Conservation (phyloP, 1,140 invertebrate genomes). For the Drosophila burlai region DNA sequence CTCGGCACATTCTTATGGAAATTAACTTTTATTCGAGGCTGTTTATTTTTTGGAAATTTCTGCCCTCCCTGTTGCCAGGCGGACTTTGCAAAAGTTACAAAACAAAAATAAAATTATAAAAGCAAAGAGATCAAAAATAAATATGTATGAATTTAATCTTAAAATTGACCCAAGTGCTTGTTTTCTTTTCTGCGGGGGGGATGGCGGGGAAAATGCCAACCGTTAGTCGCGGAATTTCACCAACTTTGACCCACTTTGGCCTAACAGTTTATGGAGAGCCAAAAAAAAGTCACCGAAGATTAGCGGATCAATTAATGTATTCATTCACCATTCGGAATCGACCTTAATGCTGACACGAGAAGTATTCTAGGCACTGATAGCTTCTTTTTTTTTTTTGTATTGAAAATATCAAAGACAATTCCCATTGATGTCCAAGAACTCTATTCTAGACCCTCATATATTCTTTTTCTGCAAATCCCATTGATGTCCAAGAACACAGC, state of each 20-base stretch:
- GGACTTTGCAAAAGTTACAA: slow-evolving; percentile 30
- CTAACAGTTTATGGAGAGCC: slow-evolving; percentile 6
- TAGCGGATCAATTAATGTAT: slow-evolving; percentile 4
- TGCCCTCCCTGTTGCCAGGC: slow-evolving; percentile 43
- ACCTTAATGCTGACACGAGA: not conserved
- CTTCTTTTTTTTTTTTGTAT: too few species aligned
- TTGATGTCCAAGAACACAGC: not conserved
- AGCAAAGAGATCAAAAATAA: slow-evolving; percentile 2
- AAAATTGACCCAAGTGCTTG: slow-evolving; percentile 26
- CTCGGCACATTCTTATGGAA: slow-evolving; percentile 66
- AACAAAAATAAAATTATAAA: not conserved
- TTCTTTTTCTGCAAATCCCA: not conserved
- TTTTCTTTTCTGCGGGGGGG: slow-evolving; percentile 15
- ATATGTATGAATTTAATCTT: slow-evolving; percentile 16
- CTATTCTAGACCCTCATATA: not conserved
- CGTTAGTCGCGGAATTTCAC: slow-evolving; percentile 8
- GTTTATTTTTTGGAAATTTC: slow-evolving; percentile 33
- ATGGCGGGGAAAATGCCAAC: not conserved
- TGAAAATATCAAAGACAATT: too few species aligned
- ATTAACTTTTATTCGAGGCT: slow-evolving; percentile 25
- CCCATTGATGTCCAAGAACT: too few species aligned
- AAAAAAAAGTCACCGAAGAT: not conserved
- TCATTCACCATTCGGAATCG: not conserved
- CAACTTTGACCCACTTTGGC: slow-evolving; percentile 8
- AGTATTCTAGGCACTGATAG: not conserved